Base-by-base conservation (phyloP, 1,140 invertebrate genomes). In the Aculops lycopersici region DNA sequence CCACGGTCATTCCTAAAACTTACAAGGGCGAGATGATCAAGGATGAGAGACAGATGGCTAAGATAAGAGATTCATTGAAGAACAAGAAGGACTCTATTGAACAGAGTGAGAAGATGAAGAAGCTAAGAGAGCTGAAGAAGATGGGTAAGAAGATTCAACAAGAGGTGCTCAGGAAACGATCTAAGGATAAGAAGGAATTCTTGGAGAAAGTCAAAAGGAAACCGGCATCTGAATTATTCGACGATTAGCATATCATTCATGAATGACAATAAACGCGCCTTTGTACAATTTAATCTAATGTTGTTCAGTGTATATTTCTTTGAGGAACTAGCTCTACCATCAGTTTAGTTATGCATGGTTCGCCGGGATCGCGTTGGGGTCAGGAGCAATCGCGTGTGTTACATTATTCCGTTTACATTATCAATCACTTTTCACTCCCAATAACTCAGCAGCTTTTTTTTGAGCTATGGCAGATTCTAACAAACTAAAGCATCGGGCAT, bases 11-110 rank as follows among this genome's bases (percentile, higher is more conserved):
- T 42, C 90, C 90, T 0, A 72, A 80, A 20, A 88, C 95, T 59
- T 97, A 90, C 59, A 95, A 90, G 62, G 90, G 88, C 1, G 77
- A 97, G 64, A 97, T 97, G 90, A 80, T 80, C 2, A 98, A 98
- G 56, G 67, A 76, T 38, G 90, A 98, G 60, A 65, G 69, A 35
- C 90, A 97, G 47, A 98, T 98, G 90, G 78, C 90, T 52, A 92
- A 86, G 57, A 67, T 70, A 0, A 65, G 81, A 38, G 64, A 73
- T 51, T 72, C 72, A 51, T 53, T 94, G 1, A 63, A 81, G 55
- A 67, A 74, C 36, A 80, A 84, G 53, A 73, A 94, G 52, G 63
- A 68, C 8, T 66, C 69, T 8, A 68, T 75, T 38, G 75, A 86
- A 46, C 66, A 72, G 48, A 72, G 71, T 1, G 83, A 94, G 55